These are phyloP conservation scores for Bungarus multicinctus DNA, from an alignment of 2,113 vertebrate species.

Conservation along the genomic window DNA sequence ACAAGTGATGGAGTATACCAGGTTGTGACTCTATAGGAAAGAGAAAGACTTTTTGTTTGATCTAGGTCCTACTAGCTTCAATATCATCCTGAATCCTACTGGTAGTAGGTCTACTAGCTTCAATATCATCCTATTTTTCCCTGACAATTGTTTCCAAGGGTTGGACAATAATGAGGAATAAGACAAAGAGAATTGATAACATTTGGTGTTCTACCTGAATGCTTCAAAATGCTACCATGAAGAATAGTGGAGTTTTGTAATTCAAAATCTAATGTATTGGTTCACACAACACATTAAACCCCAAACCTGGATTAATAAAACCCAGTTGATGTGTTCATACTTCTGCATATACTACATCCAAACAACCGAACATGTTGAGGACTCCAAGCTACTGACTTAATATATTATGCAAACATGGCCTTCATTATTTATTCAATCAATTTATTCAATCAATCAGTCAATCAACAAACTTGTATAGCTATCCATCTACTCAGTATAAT, in stretches of 20 bases:
- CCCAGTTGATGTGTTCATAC: not conserved
- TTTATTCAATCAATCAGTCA: accelerated
- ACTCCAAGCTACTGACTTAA: not conserved
- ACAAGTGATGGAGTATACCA: not conserved
- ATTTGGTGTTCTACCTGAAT: not conserved
- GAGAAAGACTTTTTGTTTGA: not conserved
- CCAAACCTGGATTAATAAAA: not conserved
- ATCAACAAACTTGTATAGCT: not conserved
- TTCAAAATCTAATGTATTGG: not conserved
- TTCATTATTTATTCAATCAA: not conserved
- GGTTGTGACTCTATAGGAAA: not conserved
- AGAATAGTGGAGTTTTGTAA: not conserved
- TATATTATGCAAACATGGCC: not conserved
- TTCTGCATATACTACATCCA: not conserved
- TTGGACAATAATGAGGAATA: not conserved
- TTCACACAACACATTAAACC: not conserved
- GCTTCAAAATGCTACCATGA: not conserved
- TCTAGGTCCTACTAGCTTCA: not conserved
- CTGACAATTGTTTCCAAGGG: not conserved
- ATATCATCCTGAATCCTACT: too few species aligned
- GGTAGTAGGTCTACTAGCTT: not conserved
- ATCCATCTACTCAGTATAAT: not conserved
- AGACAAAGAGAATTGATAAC: not conserved
- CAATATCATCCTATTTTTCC: not conserved
- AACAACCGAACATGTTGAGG: not conserved